phyloP scores from a whole-genome alignment of 2,888 invertebrate species.

The Drosophila hawaiiensis region DNA sequence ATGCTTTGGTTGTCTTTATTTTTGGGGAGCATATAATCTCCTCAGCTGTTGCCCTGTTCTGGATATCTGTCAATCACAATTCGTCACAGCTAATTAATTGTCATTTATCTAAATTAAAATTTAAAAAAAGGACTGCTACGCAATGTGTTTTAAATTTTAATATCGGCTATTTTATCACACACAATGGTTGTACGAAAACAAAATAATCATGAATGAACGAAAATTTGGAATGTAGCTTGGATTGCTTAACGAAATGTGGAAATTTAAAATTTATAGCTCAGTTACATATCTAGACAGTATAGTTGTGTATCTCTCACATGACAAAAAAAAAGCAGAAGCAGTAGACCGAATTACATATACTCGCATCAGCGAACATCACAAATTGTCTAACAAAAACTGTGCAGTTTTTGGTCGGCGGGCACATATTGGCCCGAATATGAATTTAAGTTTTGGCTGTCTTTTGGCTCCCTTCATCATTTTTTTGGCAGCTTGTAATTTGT shows the following conservation, averaged over 20 bases:
- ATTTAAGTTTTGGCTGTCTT: conserved; percentile 26
- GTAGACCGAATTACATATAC: conserved; percentile 30
- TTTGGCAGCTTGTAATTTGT: neutral
- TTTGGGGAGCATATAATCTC: neutral
- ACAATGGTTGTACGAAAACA: neutral
- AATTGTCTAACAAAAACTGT: conserved; percentile 52
- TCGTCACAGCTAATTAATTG: conserved; percentile 22
- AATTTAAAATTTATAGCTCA: conserved; percentile 51
- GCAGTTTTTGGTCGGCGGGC: conserved; percentile 27
- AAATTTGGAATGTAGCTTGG: neutral
- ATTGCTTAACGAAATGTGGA: conserved; percentile 35
- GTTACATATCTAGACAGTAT: conserved; percentile 31
- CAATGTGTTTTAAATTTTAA: neutral
- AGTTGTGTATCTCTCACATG: conserved; percentile 35
- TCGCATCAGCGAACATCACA: conserved; percentile 54
- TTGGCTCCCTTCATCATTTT: no score
- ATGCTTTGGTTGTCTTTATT: neutral
- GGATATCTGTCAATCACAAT: neutral
- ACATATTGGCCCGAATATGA: conserved; percentile 30
- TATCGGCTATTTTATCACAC: neutral
- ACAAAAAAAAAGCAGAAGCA: conserved; percentile 11
- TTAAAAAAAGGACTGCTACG: neutral
- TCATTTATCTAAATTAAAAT: conserved; percentile 17
- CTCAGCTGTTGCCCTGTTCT: neutral
- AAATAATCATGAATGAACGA: conserved; percentile 8